A percentile compares a stretch with the other conserved stretches of the same genome.
These are phyloP conservation scores for Chrysolina haemoptera DNA, from an alignment of 2,888 invertebrate genomes.

Conservation along the genomic window DNA sequence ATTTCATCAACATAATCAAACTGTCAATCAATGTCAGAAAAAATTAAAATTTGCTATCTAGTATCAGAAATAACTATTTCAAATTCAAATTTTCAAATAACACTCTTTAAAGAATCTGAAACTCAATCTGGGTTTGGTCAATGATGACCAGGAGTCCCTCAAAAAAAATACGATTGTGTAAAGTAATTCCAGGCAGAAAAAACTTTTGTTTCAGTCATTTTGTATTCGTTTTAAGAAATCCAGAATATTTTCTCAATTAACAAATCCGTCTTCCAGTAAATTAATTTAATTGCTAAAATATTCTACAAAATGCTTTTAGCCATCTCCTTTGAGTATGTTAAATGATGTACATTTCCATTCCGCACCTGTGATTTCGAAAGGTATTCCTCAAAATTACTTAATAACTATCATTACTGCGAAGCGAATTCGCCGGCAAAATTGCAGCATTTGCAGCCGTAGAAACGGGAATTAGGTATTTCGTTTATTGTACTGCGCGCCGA, in stretches of 20 bases:
- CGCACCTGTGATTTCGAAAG: slow-evolving; percentile 26
- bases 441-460: slow-evolving; percentile 16
- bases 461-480: slow-evolving; percentile 7
- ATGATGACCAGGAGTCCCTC: too few relatives aligned
- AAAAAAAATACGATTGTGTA: too few relatives aligned
- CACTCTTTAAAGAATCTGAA: too few relatives aligned
- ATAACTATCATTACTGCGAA: slow-evolving; percentile 18
- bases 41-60: too few relatives aligned
- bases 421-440: slow-evolving; percentile 8
- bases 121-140: too few relatives aligned
- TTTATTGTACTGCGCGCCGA: slow-evolving; percentile 2
- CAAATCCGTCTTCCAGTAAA: background rate
- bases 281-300: background rate
- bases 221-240: background rate
- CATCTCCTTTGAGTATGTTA: slow-evolving; percentile 7
- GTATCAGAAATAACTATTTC: too few relatives aligned
- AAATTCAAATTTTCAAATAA: too few relatives aligned
- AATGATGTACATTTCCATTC: slow-evolving; percentile 28
- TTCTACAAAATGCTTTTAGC: slow-evolving; percentile 1
- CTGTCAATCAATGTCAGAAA: too few relatives aligned
- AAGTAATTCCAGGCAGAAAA: too few relatives aligned
- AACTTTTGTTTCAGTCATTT: too few relatives aligned
- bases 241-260: background rate
- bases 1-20: too few relatives aligned
- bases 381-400: slow-evolving; percentile 25